Evolutionary conservation across 2,113 vertebrate genomes (phyloP).

Genomic region (Onychostoma macrolepis): DNA sequence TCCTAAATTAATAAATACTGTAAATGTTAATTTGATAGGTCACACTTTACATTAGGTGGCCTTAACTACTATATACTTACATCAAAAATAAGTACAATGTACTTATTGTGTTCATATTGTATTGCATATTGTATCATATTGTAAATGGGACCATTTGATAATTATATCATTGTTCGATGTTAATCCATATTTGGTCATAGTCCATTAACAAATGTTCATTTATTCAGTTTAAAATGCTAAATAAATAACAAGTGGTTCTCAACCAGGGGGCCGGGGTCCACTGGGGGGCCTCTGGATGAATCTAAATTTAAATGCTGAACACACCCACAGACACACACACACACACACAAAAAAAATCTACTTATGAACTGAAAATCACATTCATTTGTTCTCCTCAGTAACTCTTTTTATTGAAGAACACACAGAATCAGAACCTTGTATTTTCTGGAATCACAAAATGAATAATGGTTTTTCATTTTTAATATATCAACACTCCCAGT

Average conservation of each 20-base stretch:
- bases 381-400: too few species aligned
- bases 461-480: background rate
- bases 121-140: too few species aligned
- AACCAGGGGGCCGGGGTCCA: background rate
- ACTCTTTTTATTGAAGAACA: background rate
- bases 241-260: background rate
- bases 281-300: too few species aligned
- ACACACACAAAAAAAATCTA: too few species aligned
- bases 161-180: background rate
- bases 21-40: background rate
- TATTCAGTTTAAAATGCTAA: background rate
- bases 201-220: background rate
- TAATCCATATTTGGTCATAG: background rate
- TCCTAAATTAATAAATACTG: background rate
- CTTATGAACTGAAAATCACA: too few species aligned
- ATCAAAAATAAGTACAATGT: too few species aligned
- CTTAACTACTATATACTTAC: too few species aligned
- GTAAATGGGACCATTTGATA: too few species aligned
- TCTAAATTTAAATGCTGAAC: too few species aligned
- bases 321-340: too few species aligned
- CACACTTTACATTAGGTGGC: too few species aligned
- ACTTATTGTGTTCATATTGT: too few species aligned
- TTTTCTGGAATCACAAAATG: background rate
- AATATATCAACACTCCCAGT: background rate
- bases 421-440: background rate